Percentiles rank a stretch among this genome's conserved stretches.
Conservation (phyloP, 2,113 vertebrate species). For the Hemiprocne comata region DNA sequence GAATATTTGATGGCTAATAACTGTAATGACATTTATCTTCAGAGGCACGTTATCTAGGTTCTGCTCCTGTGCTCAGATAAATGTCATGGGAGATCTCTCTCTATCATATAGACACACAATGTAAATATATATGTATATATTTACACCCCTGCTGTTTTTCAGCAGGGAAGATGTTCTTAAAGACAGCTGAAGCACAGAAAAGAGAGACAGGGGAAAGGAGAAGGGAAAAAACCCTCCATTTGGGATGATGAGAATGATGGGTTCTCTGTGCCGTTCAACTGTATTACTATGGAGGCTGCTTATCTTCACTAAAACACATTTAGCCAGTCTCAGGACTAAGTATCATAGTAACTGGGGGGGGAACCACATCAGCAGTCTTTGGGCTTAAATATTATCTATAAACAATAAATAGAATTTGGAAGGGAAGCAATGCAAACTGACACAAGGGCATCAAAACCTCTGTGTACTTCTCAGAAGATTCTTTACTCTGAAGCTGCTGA, state of each 20-base stretch:
- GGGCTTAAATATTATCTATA: background rate
- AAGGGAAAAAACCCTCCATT: background rate
- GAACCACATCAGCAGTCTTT: background rate
- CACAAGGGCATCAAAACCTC: background rate
- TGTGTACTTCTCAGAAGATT: accelerated
- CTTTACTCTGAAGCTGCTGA: background rate
- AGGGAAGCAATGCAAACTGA: background rate
- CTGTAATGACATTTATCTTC: constrained; percentile 58
- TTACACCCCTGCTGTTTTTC: constrained; percentile 36
- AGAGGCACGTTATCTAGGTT: constrained; percentile 19
- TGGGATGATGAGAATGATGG: background rate
- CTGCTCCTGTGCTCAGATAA: constrained; percentile 44
- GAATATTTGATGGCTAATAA: constrained; percentile 44
- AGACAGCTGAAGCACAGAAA: background rate
- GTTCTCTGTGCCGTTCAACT: background rate
- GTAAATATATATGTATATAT: constrained; percentile 13
- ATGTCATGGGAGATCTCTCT: constrained; percentile 45
- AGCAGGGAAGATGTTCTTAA: background rate
- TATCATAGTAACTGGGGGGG: background rate
- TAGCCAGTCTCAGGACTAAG: background rate
- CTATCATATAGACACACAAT: background rate
- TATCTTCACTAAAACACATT: background rate
- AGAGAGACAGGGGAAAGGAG: background rate
- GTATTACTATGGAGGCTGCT: background rate
- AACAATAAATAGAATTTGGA: background rate